A percentile compares a stretch with the other conserved stretches of the same genome.
Conservation (phyloP, 2,797 vertebrate genomes). For the Propithecus deckenii region DNA sequence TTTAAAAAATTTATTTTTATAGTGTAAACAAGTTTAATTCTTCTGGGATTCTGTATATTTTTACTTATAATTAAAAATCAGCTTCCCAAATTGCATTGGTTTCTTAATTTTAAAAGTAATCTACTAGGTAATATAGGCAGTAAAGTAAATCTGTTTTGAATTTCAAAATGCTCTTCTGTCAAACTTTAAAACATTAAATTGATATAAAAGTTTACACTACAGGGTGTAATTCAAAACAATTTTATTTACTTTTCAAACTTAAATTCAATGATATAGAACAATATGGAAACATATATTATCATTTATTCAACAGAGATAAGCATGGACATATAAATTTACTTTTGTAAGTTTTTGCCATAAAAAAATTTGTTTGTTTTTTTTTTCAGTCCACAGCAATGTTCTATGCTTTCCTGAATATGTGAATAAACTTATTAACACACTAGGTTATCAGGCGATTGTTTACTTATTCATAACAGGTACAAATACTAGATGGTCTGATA, state of each 20-base stretch:
- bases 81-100: neutral
- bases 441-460: neutral
- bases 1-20: neutral
- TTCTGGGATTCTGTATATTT: neutral
- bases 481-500: neutral
- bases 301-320: neutral
- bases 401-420: neutral
- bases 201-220: neutral
- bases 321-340: neutral
- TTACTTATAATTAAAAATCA: neutral
- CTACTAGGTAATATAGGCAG: neutral
- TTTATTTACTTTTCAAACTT: constrained; percentile 23
- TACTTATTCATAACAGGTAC: constrained; percentile 51
- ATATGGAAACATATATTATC: neutral
- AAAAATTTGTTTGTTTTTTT: neutral
- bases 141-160: neutral
- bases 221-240: neutral
- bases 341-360: neutral
- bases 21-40: neutral
- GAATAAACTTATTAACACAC: neutral
- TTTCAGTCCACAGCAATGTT: neutral
- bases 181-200: neutral
- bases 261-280: neutral
- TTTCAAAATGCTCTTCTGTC: neutral
- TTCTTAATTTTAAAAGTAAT: neutral